Evolutionary conservation across 2,113 vertebrate genomes (phyloP).

Genomic region (Hylia prasina): DNA sequence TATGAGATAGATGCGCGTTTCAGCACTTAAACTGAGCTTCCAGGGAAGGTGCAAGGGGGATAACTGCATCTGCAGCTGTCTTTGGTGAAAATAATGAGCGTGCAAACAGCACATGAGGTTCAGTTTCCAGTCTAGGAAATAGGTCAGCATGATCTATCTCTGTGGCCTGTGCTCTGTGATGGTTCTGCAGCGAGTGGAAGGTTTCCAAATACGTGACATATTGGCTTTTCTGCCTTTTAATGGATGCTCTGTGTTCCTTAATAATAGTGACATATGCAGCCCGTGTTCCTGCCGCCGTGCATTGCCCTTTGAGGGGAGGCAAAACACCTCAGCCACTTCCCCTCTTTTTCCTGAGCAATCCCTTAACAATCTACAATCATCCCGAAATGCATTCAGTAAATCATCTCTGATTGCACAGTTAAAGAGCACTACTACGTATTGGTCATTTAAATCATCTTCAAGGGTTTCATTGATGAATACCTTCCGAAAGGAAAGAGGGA

Average conservation of each 20-base stretch:
- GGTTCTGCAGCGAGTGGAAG: not conserved
- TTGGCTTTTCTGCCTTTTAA: not conserved
- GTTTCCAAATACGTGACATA: not conserved
- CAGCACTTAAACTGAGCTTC: not conserved
- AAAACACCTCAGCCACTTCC: not conserved
- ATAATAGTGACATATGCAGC: not conserved
- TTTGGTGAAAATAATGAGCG: not conserved
- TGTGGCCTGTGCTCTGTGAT: not conserved
- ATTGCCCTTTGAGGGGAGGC: not conserved
- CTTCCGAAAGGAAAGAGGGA: not conserved
- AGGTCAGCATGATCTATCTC: not conserved
- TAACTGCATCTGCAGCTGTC: not conserved
- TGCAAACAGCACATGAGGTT: not conserved
- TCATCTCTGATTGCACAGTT: constrained; percentile 12
- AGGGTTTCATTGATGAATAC: constrained; percentile 13
- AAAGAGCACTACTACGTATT: not conserved
- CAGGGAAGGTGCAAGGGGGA: not conserved
- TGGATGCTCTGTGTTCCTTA: not conserved
- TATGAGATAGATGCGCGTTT: not conserved
- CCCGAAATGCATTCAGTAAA: not conserved
- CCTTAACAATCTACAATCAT: not conserved
- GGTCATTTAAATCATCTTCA: constrained; percentile 38
- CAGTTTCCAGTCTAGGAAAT: not conserved
- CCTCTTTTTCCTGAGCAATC: not conserved
- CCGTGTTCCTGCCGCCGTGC: not conserved